These are phyloP conservation scores for Graphium colonna DNA, from an alignment of 2,888 invertebrate species.

Conservation along the genomic window DNA sequence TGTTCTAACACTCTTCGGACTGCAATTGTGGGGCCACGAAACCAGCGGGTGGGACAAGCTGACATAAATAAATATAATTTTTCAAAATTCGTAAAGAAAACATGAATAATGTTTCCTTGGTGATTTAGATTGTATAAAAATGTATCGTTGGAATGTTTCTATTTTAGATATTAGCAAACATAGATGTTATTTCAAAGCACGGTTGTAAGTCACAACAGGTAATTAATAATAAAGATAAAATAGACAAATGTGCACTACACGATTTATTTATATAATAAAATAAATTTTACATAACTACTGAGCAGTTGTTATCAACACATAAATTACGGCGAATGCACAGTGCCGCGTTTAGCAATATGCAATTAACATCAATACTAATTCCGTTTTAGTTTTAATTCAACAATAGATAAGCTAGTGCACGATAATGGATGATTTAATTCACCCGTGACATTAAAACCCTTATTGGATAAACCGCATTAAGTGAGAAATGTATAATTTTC, in stretches of 20 bases:
- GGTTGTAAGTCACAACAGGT: no score
- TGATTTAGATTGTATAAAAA: no score
- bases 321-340: neutral
- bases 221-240: neutral
- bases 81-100: no score
- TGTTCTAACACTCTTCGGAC: conserved; percentile 25
- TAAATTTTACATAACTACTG: neutral
- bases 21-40: conserved; percentile 26
- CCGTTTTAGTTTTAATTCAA: conserved; percentile 1
- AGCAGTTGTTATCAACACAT: conserved; percentile 1
- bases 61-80: neutral
- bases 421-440: neutral
- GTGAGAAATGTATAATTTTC: neutral
- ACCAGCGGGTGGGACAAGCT: conserved; percentile 1
- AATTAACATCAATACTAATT: conserved; percentile 4
- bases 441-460: neutral
- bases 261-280: neutral
- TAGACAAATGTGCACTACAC: neutral
- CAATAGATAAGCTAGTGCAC: conserved; percentile 1
- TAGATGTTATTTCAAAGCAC: no score
- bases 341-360: neutral
- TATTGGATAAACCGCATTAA: conserved; percentile 6
- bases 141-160: no score
- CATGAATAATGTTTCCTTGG: no score
- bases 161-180: no score